These are phyloP conservation scores for Naso thynnoides DNA, from an alignment of 2,797 vertebrate species.

Conservation along the genomic window DNA sequence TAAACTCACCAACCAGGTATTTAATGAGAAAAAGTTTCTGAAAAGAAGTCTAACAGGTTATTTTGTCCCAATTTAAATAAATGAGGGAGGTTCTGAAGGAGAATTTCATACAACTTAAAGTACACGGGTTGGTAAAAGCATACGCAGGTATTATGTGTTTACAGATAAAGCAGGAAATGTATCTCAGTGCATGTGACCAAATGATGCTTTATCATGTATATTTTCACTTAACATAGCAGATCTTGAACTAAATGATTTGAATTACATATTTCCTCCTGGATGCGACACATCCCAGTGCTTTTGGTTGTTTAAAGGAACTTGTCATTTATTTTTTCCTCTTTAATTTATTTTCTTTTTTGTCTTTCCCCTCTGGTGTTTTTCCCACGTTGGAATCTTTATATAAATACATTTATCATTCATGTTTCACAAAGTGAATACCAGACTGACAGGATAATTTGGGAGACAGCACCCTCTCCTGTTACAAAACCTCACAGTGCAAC, in stretches of 20 bases:
- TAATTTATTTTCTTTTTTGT: background rate
- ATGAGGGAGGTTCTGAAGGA: background rate
- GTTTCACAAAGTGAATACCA: background rate
- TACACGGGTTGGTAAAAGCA: background rate
- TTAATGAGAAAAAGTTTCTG: conserved; percentile 18
- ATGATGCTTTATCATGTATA: background rate
- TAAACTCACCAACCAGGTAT: conserved; percentile 5
- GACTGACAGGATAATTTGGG: conserved; percentile 47
- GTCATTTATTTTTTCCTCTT: background rate
- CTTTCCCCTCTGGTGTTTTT: background rate
- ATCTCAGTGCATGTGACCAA: background rate
- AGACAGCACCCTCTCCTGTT: conserved; percentile 77
- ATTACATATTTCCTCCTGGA: background rate
- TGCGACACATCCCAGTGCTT: background rate
- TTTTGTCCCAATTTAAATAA: background rate
- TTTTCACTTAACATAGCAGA: background rate
- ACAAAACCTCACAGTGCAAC: conserved; percentile 15
- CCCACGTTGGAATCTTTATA: conserved; percentile 1
- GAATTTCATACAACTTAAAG: background rate
- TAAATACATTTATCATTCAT: conserved; percentile 24
- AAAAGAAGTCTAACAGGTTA: conserved; percentile 16
- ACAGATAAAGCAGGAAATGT: background rate
- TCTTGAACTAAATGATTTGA: background rate
- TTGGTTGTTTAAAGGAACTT: background rate
- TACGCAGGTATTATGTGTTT: too few species aligned